Evolutionary conservation across 2,113 vertebrate genomes (phyloP), one percentile per base, ranked within the genome.

Genomic region (Paralichthys olivaceus): DNA sequence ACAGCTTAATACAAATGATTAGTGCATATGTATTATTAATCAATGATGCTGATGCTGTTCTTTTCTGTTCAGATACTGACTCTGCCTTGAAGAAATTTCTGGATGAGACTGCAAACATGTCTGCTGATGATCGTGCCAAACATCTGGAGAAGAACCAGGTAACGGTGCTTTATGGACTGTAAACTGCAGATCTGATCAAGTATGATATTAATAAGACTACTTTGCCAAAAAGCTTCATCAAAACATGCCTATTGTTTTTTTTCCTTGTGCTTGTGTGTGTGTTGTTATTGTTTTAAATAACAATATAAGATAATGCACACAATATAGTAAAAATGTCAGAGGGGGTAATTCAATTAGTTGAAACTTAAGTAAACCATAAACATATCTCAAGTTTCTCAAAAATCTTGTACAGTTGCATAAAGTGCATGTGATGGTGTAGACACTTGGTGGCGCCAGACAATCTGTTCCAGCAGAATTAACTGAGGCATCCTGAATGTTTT

Each of bases 51-150:
- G 7, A 59, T 57, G 4, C 34, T 51, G 13, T 3, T 56, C 11
- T 56, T 22, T 29, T 43, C 23, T 57, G 5, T 70, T 25, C 87
- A 99, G 98, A 94, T 59, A 85, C 89, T 68, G 94, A 91, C 12
- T 99, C 98, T 28, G 90, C 94, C 64, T 87, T 99, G 89, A 98
- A 99, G 93, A 95, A 94, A 58, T 99, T 99, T 87, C 94, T 99
- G 8, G 94, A 96, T 68, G 95, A 96, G 76, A 98, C 98, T 0
- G 94, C 94, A 60, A 91, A 90, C 56, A 84, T 98, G 90, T 96
- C 96, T 76, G 92, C 96, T 65, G 96, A 96, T 78, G 97, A 97
- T 40, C 94, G 97, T 84, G 97, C 96, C 66, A 97, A 96, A 84
- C 93, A 93, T 72, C 94, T 99, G 83, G 97, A 97, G 83, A 94